These are phyloP conservation scores for Drosophila testacea DNA, from an alignment of 2,888 invertebrate species.

Conservation along the genomic window DNA sequence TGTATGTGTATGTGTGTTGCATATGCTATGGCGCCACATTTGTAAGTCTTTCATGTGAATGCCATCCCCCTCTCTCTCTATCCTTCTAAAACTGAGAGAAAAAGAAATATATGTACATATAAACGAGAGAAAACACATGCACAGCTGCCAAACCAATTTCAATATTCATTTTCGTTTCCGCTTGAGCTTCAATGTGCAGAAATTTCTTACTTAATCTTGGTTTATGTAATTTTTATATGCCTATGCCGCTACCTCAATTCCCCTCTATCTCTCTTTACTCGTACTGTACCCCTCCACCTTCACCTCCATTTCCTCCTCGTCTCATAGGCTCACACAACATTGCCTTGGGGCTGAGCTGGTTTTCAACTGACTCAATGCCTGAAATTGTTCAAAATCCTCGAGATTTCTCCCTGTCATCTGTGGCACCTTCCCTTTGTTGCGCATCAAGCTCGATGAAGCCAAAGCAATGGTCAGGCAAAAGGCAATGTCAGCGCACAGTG, in stretches of 20 bases:
- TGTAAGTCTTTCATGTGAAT: slow-evolving; percentile 58
- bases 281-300: background rate
- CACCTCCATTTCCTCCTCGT: background rate
- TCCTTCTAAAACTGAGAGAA: slow-evolving; percentile 1
- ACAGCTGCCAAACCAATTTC: slow-evolving; percentile 78
- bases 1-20: slow-evolving; percentile 34
- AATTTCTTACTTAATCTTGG: slow-evolving; percentile 65
- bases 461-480: slow-evolving; percentile 51
- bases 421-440: background rate
- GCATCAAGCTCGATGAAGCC: slow-evolving; percentile 39
- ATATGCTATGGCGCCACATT: slow-evolving; percentile 61
- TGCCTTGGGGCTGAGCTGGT: slow-evolving; percentile 3
- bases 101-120: background rate
- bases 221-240: slow-evolving; percentile 70
- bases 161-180: slow-evolving; percentile 75
- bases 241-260: slow-evolving; percentile 22
- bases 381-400: slow-evolving; percentile 54
- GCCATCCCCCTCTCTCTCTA: slow-evolving; percentile 1
- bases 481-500: slow-evolving; percentile 42
- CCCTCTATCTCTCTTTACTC: background rate
- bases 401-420: background rate
- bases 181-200: slow-evolving; percentile 59
- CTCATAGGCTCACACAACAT: slow-evolving; percentile 10
- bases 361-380: slow-evolving; percentile 40
- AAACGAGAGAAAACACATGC: slow-evolving; percentile 27